Evolutionary conservation across 2,888 invertebrate genomes (phyloP).

Genomic region (Lasioglossum calceatum): DNA sequence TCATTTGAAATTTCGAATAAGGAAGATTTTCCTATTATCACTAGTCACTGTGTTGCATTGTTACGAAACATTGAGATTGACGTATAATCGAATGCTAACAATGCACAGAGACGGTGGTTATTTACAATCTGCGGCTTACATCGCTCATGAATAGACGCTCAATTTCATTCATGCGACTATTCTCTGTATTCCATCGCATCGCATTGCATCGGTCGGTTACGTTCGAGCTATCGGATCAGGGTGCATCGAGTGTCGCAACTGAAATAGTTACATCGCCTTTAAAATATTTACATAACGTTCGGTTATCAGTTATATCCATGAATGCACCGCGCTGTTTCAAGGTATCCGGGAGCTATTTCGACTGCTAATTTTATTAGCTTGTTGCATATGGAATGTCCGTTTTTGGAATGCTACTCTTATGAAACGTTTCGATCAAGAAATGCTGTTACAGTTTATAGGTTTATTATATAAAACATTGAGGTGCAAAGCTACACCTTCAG

Average conservation of each 20-base stretch:
- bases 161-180: constrained; percentile 79
- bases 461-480: too few relatives aligned
- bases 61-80: constrained; percentile 39
- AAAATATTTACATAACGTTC: constrained; percentile 10
- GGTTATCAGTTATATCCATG: background rate
- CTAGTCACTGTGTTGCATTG: constrained; percentile 16
- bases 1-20: constrained; percentile 17
- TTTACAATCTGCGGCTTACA: constrained; percentile 74
- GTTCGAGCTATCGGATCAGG: constrained; percentile 51
- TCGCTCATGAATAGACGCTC: constrained; percentile 78
- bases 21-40: constrained; percentile 1
- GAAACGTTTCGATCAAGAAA: too few relatives aligned
- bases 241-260: constrained; percentile 43
- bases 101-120: constrained; percentile 73
- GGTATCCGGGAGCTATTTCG: background rate
- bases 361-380: background rate
- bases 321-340: background rate
- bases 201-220: constrained; percentile 34
- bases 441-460: too few relatives aligned
- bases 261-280: constrained; percentile 42
- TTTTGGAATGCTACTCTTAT: too few relatives aligned
- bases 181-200: constrained; percentile 45
- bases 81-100: constrained; percentile 55
- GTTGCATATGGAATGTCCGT: too few relatives aligned
- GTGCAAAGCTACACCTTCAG: too few relatives aligned